These are phyloP conservation scores for Miichthys miiuy DNA, from an alignment of 2,797 vertebrate species.

Conservation along the genomic window DNA sequence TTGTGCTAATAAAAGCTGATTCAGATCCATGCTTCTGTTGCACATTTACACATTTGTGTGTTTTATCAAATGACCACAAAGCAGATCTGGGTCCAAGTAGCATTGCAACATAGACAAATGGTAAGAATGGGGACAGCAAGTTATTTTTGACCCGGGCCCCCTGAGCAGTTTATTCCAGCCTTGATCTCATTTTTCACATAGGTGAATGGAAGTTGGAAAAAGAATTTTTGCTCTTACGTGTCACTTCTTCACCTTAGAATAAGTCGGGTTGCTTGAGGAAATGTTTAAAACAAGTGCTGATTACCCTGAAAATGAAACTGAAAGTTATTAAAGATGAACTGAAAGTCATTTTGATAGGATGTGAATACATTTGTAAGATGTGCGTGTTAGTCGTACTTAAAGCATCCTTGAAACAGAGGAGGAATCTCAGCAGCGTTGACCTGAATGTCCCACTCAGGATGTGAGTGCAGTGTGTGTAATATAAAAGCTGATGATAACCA, in stretches of 20 bases:
- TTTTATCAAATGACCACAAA: neutral
- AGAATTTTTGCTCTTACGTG: neutral
- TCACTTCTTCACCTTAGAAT: neutral
- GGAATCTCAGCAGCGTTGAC: neutral
- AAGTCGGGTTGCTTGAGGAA: neutral
- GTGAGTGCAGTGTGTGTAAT: neutral
- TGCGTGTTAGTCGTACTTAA: neutral
- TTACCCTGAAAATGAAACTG: neutral
- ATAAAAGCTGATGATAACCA: neutral
- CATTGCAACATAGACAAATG: neutral
- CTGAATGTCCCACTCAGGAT: neutral
- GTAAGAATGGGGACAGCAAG: too few relatives aligned
- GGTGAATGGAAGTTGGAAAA: neutral
- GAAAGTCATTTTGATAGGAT: neutral
- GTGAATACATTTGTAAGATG: neutral
- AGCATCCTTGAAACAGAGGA: neutral
- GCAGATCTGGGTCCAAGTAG: neutral
- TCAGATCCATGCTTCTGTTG: neutral
- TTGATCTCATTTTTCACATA: neutral
- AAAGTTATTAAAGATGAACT: neutral
- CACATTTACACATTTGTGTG: neutral
- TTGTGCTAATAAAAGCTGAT: neutral
- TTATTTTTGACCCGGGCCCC: neutral
- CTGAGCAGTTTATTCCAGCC: neutral
- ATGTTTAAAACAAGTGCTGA: slow-evolving; percentile 2